Percentiles rank a stretch among this genome's conserved stretches.
Evolutionary conservation across 2,888 invertebrate genomes (phyloP).

Genomic region (Cephus rjabovi): DNA sequence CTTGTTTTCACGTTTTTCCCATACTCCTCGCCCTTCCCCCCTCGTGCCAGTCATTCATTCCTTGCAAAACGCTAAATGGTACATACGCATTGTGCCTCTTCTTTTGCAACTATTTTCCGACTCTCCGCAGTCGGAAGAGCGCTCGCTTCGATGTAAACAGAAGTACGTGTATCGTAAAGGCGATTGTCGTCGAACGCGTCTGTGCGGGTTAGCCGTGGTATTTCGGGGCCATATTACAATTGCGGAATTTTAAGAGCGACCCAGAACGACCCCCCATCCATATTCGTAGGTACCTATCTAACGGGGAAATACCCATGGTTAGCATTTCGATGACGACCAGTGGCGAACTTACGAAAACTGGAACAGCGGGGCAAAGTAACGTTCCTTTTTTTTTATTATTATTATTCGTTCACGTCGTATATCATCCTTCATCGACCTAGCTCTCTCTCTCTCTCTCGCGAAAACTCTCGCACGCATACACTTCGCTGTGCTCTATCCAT

Average conservation of each 20-base stretch:
- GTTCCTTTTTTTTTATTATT: conserved; percentile 15
- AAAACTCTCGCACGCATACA: neutral
- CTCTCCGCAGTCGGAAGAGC: neutral
- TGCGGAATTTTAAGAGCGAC: neutral
- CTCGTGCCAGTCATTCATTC: neutral
- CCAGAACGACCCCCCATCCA: conserved; percentile 58
- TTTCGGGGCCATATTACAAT: neutral
- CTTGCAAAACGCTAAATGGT: neutral
- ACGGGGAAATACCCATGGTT: neutral
- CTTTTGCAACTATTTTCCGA: neutral
- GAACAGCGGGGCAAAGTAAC: conserved; percentile 15
- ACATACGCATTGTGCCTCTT: neutral
- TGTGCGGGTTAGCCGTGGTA: neutral
- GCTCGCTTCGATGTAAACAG: neutral
- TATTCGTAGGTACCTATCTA: conserved; percentile 41
- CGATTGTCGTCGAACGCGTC: neutral
- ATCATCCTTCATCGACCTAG: conserved; percentile 44
- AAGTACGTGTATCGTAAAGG: neutral
- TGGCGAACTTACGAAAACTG: conserved; percentile 16
- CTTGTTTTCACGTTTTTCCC: conserved; percentile 68
- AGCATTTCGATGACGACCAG: conserved; percentile 11
- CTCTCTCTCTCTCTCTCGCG: conserved; percentile 62
- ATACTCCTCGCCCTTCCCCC: too few species aligned
- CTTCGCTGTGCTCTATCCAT: neutral
- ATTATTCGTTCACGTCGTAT: neutral